These are phyloP conservation scores for Caradrina kadenii DNA, from an alignment of 2,888 invertebrate genomes.

Conservation along the genomic window DNA sequence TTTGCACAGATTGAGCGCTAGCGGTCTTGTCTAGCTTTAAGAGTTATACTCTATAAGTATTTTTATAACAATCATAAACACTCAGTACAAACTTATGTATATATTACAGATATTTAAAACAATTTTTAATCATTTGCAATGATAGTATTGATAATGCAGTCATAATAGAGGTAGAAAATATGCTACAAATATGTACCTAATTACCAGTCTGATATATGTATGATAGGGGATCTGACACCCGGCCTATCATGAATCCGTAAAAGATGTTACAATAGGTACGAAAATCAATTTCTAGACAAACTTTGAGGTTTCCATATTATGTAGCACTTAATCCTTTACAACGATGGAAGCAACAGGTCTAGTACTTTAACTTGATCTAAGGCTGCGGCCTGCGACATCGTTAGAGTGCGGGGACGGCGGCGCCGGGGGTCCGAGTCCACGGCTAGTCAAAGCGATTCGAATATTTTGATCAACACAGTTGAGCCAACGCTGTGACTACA, in stretches of 20 bases:
- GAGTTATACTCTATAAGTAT: slow-evolving; percentile 52
- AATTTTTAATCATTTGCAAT: slow-evolving; percentile 54
- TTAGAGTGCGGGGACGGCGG: not conserved
- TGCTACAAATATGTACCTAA: slow-evolving; percentile 54
- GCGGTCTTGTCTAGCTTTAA: slow-evolving; percentile 24
- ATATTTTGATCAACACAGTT: not conserved
- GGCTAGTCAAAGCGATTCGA: not conserved
- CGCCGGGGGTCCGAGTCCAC: not conserved
- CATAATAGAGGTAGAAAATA: slow-evolving; percentile 60
- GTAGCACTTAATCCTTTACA: slow-evolving; percentile 37
- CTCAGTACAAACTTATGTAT: slow-evolving; percentile 58
- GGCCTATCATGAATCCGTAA: slow-evolving; percentile 15
- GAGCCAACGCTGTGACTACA: not conserved
- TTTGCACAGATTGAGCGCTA: slow-evolving; percentile 37
- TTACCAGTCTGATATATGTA: slow-evolving; percentile 35
- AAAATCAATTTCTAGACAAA: slow-evolving; percentile 6
- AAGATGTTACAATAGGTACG: slow-evolving; percentile 11
- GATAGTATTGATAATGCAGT: slow-evolving; percentile 54
- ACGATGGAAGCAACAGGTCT: slow-evolving; percentile 31
- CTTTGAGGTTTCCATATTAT: slow-evolving; percentile 25
- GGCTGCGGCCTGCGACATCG: slow-evolving; percentile 1
- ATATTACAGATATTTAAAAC: slow-evolving; percentile 42
- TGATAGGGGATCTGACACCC: slow-evolving; percentile 10
- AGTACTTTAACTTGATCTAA: slow-evolving; percentile 8
- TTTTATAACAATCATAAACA: slow-evolving; percentile 60